Percentiles rank a stretch among this genome's conserved stretches.
Conservation (phyloP, 2,888 invertebrate species). For the Digitonthophagus gazella region DNA sequence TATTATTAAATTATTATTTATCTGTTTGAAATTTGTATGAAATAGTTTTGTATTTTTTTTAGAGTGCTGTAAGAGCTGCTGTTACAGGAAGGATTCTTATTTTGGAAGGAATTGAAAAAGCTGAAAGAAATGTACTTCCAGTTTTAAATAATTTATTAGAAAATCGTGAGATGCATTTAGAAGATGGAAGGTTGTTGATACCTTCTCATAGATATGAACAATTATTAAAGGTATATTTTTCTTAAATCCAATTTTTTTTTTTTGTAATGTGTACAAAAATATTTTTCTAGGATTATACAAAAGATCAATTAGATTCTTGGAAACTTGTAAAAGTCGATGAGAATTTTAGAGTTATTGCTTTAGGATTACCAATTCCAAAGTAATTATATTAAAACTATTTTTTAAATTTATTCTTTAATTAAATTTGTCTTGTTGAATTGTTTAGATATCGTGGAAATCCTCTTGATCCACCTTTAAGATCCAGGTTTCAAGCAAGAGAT, state of each 20-base stretch:
- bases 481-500: slow-evolving; percentile 91
- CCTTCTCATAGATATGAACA: slow-evolving; percentile 88
- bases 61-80: slow-evolving; percentile 94
- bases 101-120: slow-evolving; percentile 95
- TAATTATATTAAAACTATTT: slow-evolving; percentile 34
- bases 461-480: slow-evolving; percentile 91
- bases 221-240: slow-evolving; percentile 66
- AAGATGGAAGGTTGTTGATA: slow-evolving; percentile 93
- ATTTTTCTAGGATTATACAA: slow-evolving; percentile 67
- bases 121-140: slow-evolving; percentile 94
- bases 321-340: slow-evolving; percentile 90
- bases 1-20: slow-evolving; percentile 19
- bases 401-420: slow-evolving; percentile 1
- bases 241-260: slow-evolving; percentile 17
- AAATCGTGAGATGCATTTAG: slow-evolving; percentile 97
- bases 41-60: no score
- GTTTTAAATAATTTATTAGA: slow-evolving; percentile 94
- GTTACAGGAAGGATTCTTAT: slow-evolving; percentile 83
- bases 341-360: slow-evolving; percentile 87
- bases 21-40: slow-evolving; percentile 23
- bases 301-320: slow-evolving; percentile 78
- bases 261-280: slow-evolving; percentile 17
- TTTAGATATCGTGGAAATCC: slow-evolving; percentile 83
- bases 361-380: slow-evolving; percentile 85
- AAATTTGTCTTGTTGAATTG: slow-evolving; percentile 3